Conservation (phyloP, 2,113 vertebrate genomes). For the Excalfactoria chinensis region DNA sequence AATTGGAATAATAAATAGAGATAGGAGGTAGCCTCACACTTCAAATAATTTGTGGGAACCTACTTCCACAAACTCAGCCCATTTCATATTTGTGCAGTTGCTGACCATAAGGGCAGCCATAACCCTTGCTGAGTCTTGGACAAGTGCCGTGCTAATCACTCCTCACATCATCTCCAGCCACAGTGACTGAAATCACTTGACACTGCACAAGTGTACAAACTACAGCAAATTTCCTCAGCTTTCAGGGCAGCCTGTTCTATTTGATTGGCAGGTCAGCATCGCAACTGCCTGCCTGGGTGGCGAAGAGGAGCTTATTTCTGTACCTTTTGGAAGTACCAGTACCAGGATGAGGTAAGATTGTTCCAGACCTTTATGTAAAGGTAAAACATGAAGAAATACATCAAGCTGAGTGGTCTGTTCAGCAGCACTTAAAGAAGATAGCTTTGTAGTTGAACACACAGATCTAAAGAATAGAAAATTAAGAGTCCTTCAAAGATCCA, state of each 20-base stretch:
- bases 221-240: constrained; percentile 56
- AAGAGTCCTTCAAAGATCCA: neutral
- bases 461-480: neutral
- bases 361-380: constrained; percentile 24
- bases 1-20: constrained; percentile 82
- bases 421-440: neutral
- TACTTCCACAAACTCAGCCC: constrained; percentile 69
- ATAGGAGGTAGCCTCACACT: constrained; percentile 73
- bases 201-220: constrained; percentile 65
- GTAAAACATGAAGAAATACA: constrained; percentile 19
- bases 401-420: neutral
- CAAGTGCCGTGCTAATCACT: constrained; percentile 75
- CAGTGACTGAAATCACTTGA: constrained; percentile 74
- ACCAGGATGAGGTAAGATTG: neutral
- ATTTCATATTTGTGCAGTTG: constrained; percentile 85
- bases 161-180: constrained; percentile 52
- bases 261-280: constrained; percentile 69
- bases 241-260: constrained; percentile 44
- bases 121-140: constrained; percentile 77
- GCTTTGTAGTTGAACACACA: neutral
- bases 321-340: constrained; percentile 21
- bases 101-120: constrained; percentile 75
- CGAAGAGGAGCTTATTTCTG: constrained; percentile 45
- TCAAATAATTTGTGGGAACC: constrained; percentile 80
- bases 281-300: constrained; percentile 66